These are phyloP conservation scores for Bursaphelenchus okinawaensis DNA, from an alignment of 2,888 invertebrate genomes.

Conservation along the genomic window DNA sequence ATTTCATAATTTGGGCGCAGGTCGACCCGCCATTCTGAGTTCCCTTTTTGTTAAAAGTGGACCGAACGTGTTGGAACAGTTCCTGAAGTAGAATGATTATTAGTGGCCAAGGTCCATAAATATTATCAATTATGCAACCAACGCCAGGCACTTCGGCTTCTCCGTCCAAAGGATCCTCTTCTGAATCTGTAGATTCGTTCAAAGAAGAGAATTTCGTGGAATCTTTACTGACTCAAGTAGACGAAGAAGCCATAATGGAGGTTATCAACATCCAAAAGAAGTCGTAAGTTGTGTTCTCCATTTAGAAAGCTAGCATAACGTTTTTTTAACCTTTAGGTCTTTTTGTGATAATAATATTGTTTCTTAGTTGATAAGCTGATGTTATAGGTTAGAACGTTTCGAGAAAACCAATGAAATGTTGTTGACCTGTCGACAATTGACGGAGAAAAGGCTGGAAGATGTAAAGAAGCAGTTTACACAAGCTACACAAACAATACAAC, in stretches of 20 bases:
- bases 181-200: constrained; percentile 22
- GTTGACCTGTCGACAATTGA: constrained; percentile 89
- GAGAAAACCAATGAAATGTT: constrained; percentile 99
- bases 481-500: constrained; percentile 73
- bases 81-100: too few species aligned
- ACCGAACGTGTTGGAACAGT: too few species aligned
- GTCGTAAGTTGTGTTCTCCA: constrained; percentile 27
- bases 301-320: too few species aligned
- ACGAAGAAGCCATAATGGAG: constrained; percentile 42
- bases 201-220: constrained; percentile 33
- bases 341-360: too few species aligned
- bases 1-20: too few species aligned
- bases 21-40: too few species aligned
- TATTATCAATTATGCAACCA: too few species aligned
- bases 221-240: constrained; percentile 38
- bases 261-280: constrained; percentile 47
- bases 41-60: too few species aligned
- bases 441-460: constrained; percentile 76
- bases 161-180: constrained; percentile 21
- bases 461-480: constrained; percentile 83
- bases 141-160: too few species aligned
- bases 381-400: constrained; percentile 71
- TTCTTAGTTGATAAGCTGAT: neutral
- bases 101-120: too few species aligned
- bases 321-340: too few species aligned